Evolutionary conservation across 2,888 invertebrate genomes (phyloP).

Genomic region (Brachylomia viminalis): DNA sequence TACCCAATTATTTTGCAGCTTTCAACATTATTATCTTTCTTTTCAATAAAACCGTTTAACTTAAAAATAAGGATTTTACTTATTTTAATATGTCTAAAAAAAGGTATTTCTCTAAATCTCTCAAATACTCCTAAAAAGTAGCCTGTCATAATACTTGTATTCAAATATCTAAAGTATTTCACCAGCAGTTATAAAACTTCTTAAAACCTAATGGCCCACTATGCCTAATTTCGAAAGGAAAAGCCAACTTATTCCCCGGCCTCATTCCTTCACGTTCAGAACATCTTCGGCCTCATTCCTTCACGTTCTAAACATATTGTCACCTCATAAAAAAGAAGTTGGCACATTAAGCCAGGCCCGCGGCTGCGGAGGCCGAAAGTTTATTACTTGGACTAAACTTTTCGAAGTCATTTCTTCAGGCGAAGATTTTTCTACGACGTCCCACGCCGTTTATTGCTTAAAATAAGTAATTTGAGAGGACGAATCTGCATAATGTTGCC

Average conservation of each 20-base stretch:
- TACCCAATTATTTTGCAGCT: too few relatives aligned
- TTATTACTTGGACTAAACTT: conserved; percentile 69
- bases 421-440: conserved; percentile 86
- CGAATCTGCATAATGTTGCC: conserved; percentile 87
- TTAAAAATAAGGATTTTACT: too few relatives aligned
- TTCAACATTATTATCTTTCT: too few relatives aligned
- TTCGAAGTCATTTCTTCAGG: conserved; percentile 74
- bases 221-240: conserved; percentile 5
- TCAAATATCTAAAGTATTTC: background rate
- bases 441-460: conserved; percentile 86
- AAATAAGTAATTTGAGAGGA: conserved; percentile 87
- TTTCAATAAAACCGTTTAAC: too few relatives aligned
- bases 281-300: too few relatives aligned
- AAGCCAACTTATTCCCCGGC: conserved; percentile 8
- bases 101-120: background rate
- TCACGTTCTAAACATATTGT: conserved; percentile 63
- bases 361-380: conserved; percentile 47
- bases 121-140: background rate
- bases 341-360: conserved; percentile 56
- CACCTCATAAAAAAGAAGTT: conserved; percentile 69
- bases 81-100: background rate
- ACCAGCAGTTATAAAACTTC: background rate
- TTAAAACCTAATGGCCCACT: background rate
- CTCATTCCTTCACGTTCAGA: conserved; percentile 55
- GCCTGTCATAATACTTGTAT: background rate